phyloP scores from a whole-genome alignment of 2,797 vertebrate species.

The Parotocinclus haroldoi region DNA sequence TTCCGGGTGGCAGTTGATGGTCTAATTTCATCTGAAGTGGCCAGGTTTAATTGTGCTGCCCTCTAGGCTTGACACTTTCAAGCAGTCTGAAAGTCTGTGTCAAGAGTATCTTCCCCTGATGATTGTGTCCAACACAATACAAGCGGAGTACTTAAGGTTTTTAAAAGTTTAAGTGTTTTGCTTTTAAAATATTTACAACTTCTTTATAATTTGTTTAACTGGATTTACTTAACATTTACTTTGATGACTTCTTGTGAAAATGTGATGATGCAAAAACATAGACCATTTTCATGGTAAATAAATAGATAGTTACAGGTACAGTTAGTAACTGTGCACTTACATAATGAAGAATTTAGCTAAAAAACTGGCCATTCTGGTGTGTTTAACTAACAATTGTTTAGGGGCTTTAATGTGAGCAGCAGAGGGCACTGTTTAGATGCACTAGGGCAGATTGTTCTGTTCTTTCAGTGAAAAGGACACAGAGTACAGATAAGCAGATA shows the following conservation, averaged over 20 bases:
- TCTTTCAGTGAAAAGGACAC: background rate
- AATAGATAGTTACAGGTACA: too few species aligned
- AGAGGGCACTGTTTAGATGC: slow-evolving; percentile 43
- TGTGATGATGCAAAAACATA: too few species aligned
- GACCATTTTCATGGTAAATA: too few species aligned
- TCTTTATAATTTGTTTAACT: too few species aligned
- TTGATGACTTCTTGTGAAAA: too few species aligned
- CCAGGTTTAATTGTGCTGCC: slow-evolving; percentile 1
- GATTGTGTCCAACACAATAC: background rate
- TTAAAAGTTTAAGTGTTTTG: background rate
- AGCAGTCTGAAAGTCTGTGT: background rate
- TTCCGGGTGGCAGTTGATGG: background rate
- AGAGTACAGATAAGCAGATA: background rate
- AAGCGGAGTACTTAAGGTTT: slow-evolving; percentile 1
- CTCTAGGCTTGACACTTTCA: background rate
- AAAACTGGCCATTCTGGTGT: background rate
- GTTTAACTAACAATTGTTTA: background rate
- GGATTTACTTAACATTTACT: too few species aligned
- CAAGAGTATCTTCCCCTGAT: slow-evolving; percentile 7
- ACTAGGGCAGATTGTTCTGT: background rate
- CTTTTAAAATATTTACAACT: too few species aligned
- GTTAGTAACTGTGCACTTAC: too few species aligned
- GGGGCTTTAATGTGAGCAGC: slow-evolving; percentile 21
- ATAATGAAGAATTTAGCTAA: background rate
- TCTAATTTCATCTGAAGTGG: slow-evolving; percentile 23